Percentiles rank a stretch among this genome's conserved stretches.
These are phyloP conservation scores for Nycteola revayana DNA, from an alignment of 2,888 invertebrate species.

Conservation along the genomic window DNA sequence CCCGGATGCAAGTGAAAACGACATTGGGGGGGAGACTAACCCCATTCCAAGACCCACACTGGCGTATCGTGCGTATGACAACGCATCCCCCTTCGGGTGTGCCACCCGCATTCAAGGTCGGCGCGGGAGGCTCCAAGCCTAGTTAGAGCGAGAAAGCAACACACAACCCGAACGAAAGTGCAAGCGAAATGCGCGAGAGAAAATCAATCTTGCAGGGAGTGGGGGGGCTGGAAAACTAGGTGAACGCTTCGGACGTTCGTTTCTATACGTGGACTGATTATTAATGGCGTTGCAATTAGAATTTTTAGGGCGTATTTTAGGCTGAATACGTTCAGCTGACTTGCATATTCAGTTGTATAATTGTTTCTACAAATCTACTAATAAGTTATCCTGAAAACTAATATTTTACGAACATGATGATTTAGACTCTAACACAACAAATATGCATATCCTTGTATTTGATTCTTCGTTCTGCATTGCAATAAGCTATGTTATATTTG, in stretches of 20 bases:
- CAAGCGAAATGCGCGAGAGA: slow-evolving; percentile 77
- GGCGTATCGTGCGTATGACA: slow-evolving; percentile 37
- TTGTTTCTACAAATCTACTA: too few relatives aligned
- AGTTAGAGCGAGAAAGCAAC: slow-evolving; percentile 54
- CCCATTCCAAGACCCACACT: slow-evolving; percentile 58
- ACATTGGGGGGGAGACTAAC: slow-evolving; percentile 63
- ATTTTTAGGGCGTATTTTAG: slow-evolving; percentile 21
- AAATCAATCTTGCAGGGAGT: slow-evolving; percentile 80
- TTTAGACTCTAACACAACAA: too few relatives aligned
- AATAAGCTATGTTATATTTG: too few relatives aligned
- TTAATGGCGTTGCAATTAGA: slow-evolving; percentile 43
- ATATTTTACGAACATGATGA: too few relatives aligned
- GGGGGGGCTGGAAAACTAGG: slow-evolving; percentile 72
- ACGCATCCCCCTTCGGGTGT: slow-evolving; percentile 39
- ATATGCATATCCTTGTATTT: too few relatives aligned
- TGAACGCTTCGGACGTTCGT: slow-evolving; percentile 61
- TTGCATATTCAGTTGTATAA: too few relatives aligned
- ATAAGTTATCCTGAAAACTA: too few relatives aligned
- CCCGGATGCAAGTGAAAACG: slow-evolving; percentile 79
- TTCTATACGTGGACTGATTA: slow-evolving; percentile 44
- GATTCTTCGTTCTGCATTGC: too few relatives aligned
- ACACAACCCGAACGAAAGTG: slow-evolving; percentile 66
- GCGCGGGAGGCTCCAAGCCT: slow-evolving; percentile 50
- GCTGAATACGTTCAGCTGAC: slow-evolving; percentile 9
- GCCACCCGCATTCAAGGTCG: slow-evolving; percentile 75